Evolutionary conservation across 2,113 vertebrate genomes (phyloP).

Genomic region (Pelmatolapia mariae): DNA sequence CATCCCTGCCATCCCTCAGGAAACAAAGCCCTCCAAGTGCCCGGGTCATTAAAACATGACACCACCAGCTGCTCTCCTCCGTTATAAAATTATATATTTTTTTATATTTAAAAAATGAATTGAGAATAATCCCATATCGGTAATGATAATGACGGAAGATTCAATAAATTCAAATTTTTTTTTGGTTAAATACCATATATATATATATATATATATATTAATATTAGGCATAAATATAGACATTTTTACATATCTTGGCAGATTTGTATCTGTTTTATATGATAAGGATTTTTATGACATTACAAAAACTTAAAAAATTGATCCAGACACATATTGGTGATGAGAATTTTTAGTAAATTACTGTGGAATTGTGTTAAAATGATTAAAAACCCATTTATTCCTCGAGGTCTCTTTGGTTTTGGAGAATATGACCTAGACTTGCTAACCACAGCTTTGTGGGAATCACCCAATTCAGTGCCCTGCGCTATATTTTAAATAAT

Average conservation of each 20-base stretch:
- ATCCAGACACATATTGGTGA: background rate
- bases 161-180: background rate
- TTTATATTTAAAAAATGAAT: too few species aligned
- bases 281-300: background rate
- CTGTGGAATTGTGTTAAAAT: too few species aligned
- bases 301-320: background rate
- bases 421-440: background rate
- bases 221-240: background rate
- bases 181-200: background rate
- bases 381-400: rapidly evolving
- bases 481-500: background rate
- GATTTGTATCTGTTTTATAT: background rate
- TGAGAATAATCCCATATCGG: too few species aligned
- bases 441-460: background rate
- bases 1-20: too few species aligned
- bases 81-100: too few species aligned
- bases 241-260: background rate
- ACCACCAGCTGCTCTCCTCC: too few species aligned
- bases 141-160: background rate
- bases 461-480: background rate
- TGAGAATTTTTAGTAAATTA: background rate
- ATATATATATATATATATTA: background rate
- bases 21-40: too few species aligned
- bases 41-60: too few species aligned
- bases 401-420: background rate